These are phyloP conservation scores for Ochlodes sylvanus DNA, from an alignment of 2,888 invertebrate species.

Conservation along the genomic window DNA sequence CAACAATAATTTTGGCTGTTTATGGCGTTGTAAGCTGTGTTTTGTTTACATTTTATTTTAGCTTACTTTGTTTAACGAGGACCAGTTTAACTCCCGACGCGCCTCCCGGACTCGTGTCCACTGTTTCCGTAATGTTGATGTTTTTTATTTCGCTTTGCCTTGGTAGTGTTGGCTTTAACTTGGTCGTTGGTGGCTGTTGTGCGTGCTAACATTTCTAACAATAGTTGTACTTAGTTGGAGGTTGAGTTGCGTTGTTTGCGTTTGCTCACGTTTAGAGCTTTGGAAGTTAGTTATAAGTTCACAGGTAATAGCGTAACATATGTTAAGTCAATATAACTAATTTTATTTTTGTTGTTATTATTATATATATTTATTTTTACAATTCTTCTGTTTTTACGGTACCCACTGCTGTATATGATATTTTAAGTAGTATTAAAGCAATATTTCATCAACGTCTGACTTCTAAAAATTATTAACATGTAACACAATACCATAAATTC, in stretches of 20 bases:
- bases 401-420: slow-evolving; percentile 21
- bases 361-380: slow-evolving; percentile 23
- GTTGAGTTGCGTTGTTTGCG: slow-evolving; percentile 73
- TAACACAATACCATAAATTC: slow-evolving; percentile 30
- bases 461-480: slow-evolving; percentile 37
- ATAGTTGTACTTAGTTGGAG: slow-evolving; percentile 60
- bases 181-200: slow-evolving; percentile 75
- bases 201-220: slow-evolving; percentile 84
- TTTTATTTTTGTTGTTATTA: slow-evolving; percentile 36
- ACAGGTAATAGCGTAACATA: slow-evolving; percentile 53
- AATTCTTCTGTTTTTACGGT: slow-evolving; percentile 24
- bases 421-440: slow-evolving; percentile 13
- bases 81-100: slow-evolving; percentile 61
- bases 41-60: slow-evolving; percentile 70
- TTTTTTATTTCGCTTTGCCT: slow-evolving; percentile 81
- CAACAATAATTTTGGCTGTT: slow-evolving; percentile 78
- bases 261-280: slow-evolving; percentile 63
- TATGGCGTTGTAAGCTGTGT: slow-evolving; percentile 81
- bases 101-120: slow-evolving; percentile 82
- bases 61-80: slow-evolving; percentile 65
- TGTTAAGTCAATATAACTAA: slow-evolving; percentile 43
- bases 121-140: slow-evolving; percentile 82
- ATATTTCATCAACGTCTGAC: slow-evolving; percentile 26
- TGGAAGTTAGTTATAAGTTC: slow-evolving; percentile 57
- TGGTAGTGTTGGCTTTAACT: slow-evolving; percentile 83